Evolutionary conservation across 1,140 invertebrate species (phyloP), one percentile per base, ranked within the genome.

Genomic region (Scaptomyza pallida): DNA sequence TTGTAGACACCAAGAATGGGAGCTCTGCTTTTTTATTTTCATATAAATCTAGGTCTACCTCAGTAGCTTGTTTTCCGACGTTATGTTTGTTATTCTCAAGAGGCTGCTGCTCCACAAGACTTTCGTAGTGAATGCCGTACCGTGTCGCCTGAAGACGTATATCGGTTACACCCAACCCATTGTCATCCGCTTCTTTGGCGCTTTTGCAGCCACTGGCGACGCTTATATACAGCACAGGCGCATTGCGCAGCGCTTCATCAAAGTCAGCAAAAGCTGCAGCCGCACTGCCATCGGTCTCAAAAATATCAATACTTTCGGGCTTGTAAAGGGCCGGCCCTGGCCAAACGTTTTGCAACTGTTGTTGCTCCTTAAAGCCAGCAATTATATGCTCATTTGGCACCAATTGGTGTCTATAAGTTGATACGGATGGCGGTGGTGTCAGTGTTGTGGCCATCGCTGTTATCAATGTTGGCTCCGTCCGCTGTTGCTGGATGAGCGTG

Each of bases 241-340:
- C 89, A 70, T 91, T 80, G 2, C 85, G 62, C 21, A 91, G 48
- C 5, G 70, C 90, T 26, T 91, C 90, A 41, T 91, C 90, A 51
- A 91, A 91, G n/a, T 91, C 90, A 2, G 79, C 90, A 35, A 91
- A 91, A 9, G 89, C 89, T 2, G 63, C 43, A 0, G 52, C 51
- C 1, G 64, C 74, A 1, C 74, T 80, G 5, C 54, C 68, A 0
- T 64, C 51, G 1, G 50, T 55, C 52, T 91, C 89, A 43, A 91
- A 91, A 15, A 91, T 90, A 23, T 91, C 90, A n/a, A 91, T 88
- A 41, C 81, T 90, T n/a, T 89, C 88, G n/a, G 88, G 60, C 60
- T 91, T 91, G 35, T 90, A 89, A 1, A 89, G 19, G 0, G 70
- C 17, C 1, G 81, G 64, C 0, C 45, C 73, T 17, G 81, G 65